Conservation (phyloP, 2,888 invertebrate genomes). For the Lagria hirta region DNA sequence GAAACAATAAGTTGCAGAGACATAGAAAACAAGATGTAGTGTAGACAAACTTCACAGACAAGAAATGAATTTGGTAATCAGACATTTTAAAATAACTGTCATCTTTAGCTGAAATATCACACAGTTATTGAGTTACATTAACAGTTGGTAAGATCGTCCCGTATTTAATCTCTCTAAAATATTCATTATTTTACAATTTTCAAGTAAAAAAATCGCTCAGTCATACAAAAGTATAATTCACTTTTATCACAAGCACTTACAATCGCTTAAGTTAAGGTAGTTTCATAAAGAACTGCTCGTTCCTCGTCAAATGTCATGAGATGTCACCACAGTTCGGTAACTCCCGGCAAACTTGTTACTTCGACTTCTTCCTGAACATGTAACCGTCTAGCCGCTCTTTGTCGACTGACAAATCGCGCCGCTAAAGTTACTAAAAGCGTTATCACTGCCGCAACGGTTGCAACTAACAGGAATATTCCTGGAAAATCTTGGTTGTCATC, state of each 20-base stretch:
- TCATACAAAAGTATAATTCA: slow-evolving; percentile 41
- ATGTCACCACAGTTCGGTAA: slow-evolving; percentile 73
- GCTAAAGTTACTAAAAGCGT: too few species aligned
- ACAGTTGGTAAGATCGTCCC: slow-evolving; percentile 28
- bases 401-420: slow-evolving; percentile 51
- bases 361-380: slow-evolving; percentile 57
- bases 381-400: slow-evolving; percentile 42
- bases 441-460: slow-evolving; percentile 59
- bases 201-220: slow-evolving; percentile 39
- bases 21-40: slow-evolving; percentile 12
- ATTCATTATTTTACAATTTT: slow-evolving; percentile 36
- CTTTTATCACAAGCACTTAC: slow-evolving; percentile 38
- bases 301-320: slow-evolving; percentile 59
- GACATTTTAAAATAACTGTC: slow-evolving; percentile 14
- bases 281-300: slow-evolving; percentile 52
- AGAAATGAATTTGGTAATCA: slow-evolving; percentile 8
- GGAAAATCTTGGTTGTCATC: slow-evolving; percentile 56
- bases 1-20: slow-evolving; percentile 41
- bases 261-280: slow-evolving; percentile 42
- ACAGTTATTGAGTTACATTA: slow-evolving; percentile 19
- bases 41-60: not conserved
- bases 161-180: slow-evolving; percentile 28
- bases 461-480: slow-evolving; percentile 60
- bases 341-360: slow-evolving; percentile 61
- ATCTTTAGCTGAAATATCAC: slow-evolving; percentile 21